These are phyloP conservation scores for Caprella mutica DNA, from an alignment of 2,888 invertebrate genomes.

Conservation along the genomic window DNA sequence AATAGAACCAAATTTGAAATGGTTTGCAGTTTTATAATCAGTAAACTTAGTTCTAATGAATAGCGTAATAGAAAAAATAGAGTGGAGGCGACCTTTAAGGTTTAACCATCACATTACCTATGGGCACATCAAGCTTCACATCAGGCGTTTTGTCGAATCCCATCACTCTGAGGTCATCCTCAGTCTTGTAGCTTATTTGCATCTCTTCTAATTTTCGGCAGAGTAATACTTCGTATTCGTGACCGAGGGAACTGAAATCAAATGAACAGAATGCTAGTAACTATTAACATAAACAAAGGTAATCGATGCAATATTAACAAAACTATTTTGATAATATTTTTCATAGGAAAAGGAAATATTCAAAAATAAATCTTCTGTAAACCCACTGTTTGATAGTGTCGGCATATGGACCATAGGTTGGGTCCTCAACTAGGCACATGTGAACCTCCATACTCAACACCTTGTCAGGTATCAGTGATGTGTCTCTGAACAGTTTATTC, in stretches of 20 bases:
- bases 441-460: conserved; percentile 52
- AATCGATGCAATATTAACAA: too few species aligned
- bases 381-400: conserved; percentile 66
- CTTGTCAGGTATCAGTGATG: conserved; percentile 57
- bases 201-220: conserved; percentile 51
- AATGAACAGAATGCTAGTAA: conserved; percentile 9
- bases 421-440: conserved; percentile 64
- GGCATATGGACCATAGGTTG: conserved; percentile 68
- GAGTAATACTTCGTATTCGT: conserved; percentile 70
- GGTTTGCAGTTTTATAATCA: too few species aligned
- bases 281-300: too few species aligned
- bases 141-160: conserved; percentile 95
- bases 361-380: too few species aligned
- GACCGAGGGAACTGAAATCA: conserved; percentile 57
- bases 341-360: too few species aligned
- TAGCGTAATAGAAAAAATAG: too few species aligned
- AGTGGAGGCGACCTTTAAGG: too few species aligned
- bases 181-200: conserved; percentile 57
- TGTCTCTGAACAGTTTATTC: conserved; percentile 45
- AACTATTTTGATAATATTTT: conserved; percentile 9
- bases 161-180: conserved; percentile 61
- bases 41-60: too few species aligned
- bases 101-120: conserved; percentile 45
- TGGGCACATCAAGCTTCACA: conserved; percentile 76
- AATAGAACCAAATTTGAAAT: too few species aligned